Evolutionary conservation across 2,113 vertebrate species (phyloP), one percentile per base, ranked within the genome.

Genomic region (Sceloporus undulatus): DNA sequence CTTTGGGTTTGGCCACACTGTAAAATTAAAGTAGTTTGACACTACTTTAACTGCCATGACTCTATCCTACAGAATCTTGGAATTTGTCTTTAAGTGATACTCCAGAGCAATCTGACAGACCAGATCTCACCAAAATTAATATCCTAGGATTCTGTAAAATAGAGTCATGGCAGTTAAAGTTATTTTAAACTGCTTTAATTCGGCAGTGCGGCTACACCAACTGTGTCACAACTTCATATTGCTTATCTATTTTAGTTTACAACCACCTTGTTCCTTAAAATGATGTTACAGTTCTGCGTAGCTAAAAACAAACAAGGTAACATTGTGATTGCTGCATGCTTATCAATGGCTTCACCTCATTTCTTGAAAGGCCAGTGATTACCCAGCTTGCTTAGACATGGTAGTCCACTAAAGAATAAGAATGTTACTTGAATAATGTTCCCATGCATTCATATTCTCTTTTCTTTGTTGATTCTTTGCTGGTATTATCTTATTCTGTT

Each of bases 241-340:
- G 81, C 81, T 70, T 42, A 83, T 6, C 70, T 42, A 70, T 83
- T 9, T 70, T 42, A 48, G 40, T 70, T 70, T 29, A 76, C 19
- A 79, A 16, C 6, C 80, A 87, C 92, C 89, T 84, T 85, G 91
- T 91, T 85, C 14, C 73, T 85, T 23, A n/a, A 62, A 75, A 40
- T 48, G 83, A 85, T 27, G 82, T 54, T n/a, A 52, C 48, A 84
- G 76, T 5, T 11, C 25, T 85, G 29, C 34, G 29, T 27, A 68
- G 70, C 11, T 16, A 68, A 66, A 54, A 2, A 14, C 6, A 29
- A 79, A 77, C 42, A 79, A 40, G 9, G 52, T 52, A 83, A 48
- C 38, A 9, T 16, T 62, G 59, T 18, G 18, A 62, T 62, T 62
- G 59, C 8, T 48, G 27, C 21, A 16, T 29, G 14, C 23, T 66